phyloP scores from a whole-genome alignment of 2,888 invertebrate species.

The Chydorus sphaericus region DNA sequence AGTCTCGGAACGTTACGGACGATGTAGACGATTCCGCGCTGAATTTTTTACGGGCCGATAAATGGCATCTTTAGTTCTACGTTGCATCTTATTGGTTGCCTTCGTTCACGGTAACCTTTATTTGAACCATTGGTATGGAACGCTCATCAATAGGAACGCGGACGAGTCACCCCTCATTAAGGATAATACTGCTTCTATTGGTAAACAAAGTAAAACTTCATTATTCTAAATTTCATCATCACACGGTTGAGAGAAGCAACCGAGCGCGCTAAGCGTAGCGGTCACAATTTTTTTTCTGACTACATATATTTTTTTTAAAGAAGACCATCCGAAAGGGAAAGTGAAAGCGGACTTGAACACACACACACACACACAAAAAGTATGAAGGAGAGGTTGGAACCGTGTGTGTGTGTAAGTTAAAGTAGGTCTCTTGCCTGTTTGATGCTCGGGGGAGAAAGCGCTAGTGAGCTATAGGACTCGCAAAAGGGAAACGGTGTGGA shows the following conservation, averaged over 20 bases:
- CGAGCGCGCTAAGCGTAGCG: background rate
- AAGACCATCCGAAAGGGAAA: background rate
- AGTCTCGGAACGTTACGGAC: no score
- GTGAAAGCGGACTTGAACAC: slow-evolving; percentile 2
- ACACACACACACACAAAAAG: background rate
- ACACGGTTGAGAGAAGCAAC: background rate
- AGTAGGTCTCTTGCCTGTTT: background rate
- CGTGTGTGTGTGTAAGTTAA: background rate
- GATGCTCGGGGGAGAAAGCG: slow-evolving; percentile 4
- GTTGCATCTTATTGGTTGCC: background rate
- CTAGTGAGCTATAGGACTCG: no score
- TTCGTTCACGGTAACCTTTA: background rate
- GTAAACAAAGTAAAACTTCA: background rate
- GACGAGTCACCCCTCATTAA: background rate
- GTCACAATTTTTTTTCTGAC: background rate
- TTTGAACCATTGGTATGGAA: background rate
- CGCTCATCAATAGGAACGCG: background rate
- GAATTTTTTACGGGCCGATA: no score
- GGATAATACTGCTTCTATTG: background rate
- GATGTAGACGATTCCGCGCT: no score
- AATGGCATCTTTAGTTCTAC: background rate
- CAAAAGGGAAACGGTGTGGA: background rate
- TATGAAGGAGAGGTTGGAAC: background rate
- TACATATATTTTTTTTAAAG: background rate
- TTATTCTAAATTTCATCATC: background rate